Evolutionary conservation across 2,888 invertebrate species (phyloP), one percentile per base, ranked within the genome.

Genomic region (Smittia sp.): DNA sequence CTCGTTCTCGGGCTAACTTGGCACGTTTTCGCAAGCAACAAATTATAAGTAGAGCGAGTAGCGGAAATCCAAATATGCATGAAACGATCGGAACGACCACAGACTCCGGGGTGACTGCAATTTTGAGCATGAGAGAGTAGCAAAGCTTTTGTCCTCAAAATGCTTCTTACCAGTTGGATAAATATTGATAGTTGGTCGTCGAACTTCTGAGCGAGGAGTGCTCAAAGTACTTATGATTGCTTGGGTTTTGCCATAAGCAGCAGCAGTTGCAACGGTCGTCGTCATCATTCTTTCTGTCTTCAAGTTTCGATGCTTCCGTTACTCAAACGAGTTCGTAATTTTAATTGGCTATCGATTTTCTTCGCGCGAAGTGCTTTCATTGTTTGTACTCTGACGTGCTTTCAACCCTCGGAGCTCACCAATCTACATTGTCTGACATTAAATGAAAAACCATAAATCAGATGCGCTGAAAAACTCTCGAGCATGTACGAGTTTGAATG

Each of bases 81-180:
- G 94, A 93, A 69, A 94, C 90, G 77, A 94, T 94, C 58, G 94
- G 93, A 76, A 94, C 89, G 73, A 94, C 93, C 77, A 94, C 91
- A 73, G 92, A 92, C 83, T 94, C 93, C 70, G 93, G 92, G 67
- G 93, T 89, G 76, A 94, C 94, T 94, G 87, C 25, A 86, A 86
- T 32, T 32, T 32, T 74, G 20, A 20, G 41, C 24, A 67, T n/a
- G 15, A 63, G 27, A 13, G 27, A 63, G 24, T 25, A 63, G 9
- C 11, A 46, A 22, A 46, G 24, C n/a, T 15, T 24, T 22, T 13
- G 18, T 15, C 9, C 41, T 67, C 24, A 11, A 39, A 39, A 22
- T 66, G 1, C 39, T 11, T 77, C 82, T 84, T 80, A 90, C 90
- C 89, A 79, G 89, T 89, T 20, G 90, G 89, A 81, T 90, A 90